These are phyloP conservation scores for Charanyca ferruginea DNA, from an alignment of 2,888 invertebrate species.

Conservation along the genomic window DNA sequence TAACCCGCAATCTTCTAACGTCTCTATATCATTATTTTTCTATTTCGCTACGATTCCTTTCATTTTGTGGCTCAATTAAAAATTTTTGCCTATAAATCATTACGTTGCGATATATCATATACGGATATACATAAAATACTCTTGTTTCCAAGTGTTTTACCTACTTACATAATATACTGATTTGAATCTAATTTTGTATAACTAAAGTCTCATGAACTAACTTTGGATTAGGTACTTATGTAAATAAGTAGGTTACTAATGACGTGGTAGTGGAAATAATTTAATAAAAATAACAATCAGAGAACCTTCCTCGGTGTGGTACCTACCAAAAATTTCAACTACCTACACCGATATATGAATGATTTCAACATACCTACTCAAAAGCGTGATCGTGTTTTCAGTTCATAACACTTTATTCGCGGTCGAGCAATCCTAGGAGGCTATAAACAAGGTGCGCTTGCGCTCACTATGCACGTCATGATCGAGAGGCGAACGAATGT, in stretches of 20 bases:
- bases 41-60: constrained; percentile 39
- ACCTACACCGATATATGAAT: neutral
- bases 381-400: constrained; percentile 25
- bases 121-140: constrained; percentile 1
- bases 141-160: constrained; percentile 30
- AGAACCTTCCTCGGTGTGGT: neutral
- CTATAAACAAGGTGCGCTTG: constrained; percentile 48
- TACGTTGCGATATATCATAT: constrained; percentile 29
- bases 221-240: neutral
- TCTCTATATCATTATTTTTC: constrained; percentile 50
- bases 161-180: neutral
- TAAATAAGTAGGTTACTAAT: neutral
- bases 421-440: constrained; percentile 25
- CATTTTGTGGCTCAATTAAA: constrained; percentile 35
- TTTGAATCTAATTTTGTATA: neutral
- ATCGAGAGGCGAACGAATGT: constrained; percentile 69
- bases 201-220: neutral
- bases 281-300: neutral
- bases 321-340: neutral
- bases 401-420: constrained; percentile 32
- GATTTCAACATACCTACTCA: constrained; percentile 23
- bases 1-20: constrained; percentile 51
- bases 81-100: constrained; percentile 45
- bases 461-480: constrained; percentile 64
- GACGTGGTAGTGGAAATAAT: neutral